These are phyloP conservation scores for Paraescarpia echinospica DNA, from an alignment of 1,140 invertebrate genomes.

Conservation along the genomic window DNA sequence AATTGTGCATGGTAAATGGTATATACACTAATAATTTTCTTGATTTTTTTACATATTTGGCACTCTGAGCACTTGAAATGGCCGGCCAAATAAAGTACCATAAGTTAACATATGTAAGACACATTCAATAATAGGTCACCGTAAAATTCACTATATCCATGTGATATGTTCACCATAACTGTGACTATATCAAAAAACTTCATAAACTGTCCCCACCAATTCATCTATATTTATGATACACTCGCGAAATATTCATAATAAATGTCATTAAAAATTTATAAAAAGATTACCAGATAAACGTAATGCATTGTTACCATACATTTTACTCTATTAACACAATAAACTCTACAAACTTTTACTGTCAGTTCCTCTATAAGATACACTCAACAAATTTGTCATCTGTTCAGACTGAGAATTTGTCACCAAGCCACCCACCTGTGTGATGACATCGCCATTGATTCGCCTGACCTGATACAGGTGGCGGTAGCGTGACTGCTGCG, in stretches of 20 bases:
- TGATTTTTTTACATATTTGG: background rate
- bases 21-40: background rate
- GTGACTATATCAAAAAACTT: too few relatives aligned
- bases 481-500: constrained; percentile 74
- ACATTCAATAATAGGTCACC: too few relatives aligned
- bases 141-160: background rate
- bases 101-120: too few relatives aligned
- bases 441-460: constrained; percentile 84
- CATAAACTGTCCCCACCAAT: too few relatives aligned
- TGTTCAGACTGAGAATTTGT: background rate
- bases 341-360: background rate
- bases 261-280: background rate
- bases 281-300: background rate
- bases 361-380: background rate
- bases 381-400: background rate
- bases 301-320: background rate
- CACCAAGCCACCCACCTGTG: constrained; percentile 65
- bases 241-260: background rate
- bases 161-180: background rate
- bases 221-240: too few relatives aligned
- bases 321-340: background rate
- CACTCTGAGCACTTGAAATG: too few relatives aligned
- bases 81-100: too few relatives aligned
- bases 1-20: background rate
- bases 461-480: constrained; percentile 87